Evolutionary conservation across 2,797 vertebrate species (phyloP), one percentile per base, ranked within the genome.

Genomic region (Arrhamphus sclerolepis): DNA sequence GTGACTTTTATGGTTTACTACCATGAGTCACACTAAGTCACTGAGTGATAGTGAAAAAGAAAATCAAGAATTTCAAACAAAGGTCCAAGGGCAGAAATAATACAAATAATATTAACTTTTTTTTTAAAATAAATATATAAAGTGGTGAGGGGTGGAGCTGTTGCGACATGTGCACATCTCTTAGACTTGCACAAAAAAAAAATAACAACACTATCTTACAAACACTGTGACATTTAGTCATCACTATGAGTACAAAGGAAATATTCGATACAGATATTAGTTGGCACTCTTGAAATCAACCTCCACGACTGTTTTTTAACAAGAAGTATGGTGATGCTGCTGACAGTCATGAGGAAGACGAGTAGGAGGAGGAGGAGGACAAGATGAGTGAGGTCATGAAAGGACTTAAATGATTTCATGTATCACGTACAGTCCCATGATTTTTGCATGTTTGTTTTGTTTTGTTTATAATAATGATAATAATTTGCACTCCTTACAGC

Each of bases 1-100:
- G 22, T 21, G 44, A 62, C 61, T 65, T 54, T 46, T 60, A 66
- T 67, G 62, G 67, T 47, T 39, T 50, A 58, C 18, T 56, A 41
- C 19, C 1, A 6, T 83, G 82, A 82, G 63, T 80, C 80, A 78
- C 46, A 62, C 57, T 70, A 71, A 77, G 64, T 85, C 80, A 85
- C 46, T 1, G 2, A 46, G 55, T 31, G 58, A 58, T 22, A 21
- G 28, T 42, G 42, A 56, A 41, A 66, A 46, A 43, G 10, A 40
- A 62, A 80, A 63, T 28, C 52, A 49, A 20, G 47, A 42, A 28
- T 48, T 56, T 34, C 31, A 74, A 67, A 64, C 49, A 70, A 72
- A 56, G 48, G 55, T 28, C 41, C 20, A 8, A 59, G 19, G 42
- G 58, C 21, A 43, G 61, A 47, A 43, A 54, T 19, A 17, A 58